Conservation (phyloP, 1,140 invertebrate genomes). For the Colletes latitarsis region DNA sequence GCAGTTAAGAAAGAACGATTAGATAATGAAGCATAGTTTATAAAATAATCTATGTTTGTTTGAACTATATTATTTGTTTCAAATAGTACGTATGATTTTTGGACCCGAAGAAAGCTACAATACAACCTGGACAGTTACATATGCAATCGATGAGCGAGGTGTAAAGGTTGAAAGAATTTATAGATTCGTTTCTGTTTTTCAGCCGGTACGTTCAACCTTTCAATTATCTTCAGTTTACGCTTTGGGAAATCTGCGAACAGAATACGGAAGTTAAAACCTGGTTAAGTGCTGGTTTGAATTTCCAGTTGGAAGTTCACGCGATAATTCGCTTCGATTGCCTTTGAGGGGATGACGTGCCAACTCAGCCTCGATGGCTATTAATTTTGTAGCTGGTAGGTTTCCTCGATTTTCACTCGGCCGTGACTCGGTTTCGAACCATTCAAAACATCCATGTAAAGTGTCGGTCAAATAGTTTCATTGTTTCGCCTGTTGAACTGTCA, state of each 20-base stretch:
- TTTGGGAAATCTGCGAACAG: constrained; percentile 44
- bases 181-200: constrained; percentile 34
- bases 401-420: not conserved
- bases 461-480: not conserved
- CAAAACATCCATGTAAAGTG: not conserved
- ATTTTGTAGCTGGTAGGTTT: constrained; percentile 36
- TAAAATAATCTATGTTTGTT: too few relatives aligned
- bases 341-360: constrained; percentile 42
- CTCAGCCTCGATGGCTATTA: constrained; percentile 41
- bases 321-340: constrained; percentile 62
- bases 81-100: too few relatives aligned
- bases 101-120: constrained; percentile 24
- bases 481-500: not conserved
- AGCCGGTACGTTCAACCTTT: constrained; percentile 57
- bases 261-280: constrained; percentile 54
- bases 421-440: not conserved
- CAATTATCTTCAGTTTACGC: constrained; percentile 60
- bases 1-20: too few relatives aligned
- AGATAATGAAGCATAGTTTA: too few relatives aligned
- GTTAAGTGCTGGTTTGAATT: constrained; percentile 61
- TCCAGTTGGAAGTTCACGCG: constrained; percentile 65
- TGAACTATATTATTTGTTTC: too few relatives aligned
- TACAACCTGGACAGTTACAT: not conserved
- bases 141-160: not conserved
- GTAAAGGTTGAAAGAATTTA: not conserved